Percentiles rank a stretch among this genome's conserved stretches.
phyloP scores from a whole-genome alignment of 2,888 invertebrate genomes.

The Unio pictorum region DNA sequence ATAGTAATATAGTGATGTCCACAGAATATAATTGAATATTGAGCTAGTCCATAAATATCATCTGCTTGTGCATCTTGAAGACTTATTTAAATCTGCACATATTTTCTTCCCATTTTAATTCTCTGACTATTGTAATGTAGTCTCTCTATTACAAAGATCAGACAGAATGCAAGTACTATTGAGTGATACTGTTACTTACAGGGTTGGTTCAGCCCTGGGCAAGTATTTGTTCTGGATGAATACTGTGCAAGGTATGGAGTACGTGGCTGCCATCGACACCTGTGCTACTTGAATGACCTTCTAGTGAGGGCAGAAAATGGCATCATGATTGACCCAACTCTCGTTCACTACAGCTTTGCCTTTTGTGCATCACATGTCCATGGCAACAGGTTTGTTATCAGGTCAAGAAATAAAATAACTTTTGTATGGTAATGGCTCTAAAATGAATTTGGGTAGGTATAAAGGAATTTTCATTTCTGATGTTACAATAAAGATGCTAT shows the following conservation, averaged over 20 bases:
- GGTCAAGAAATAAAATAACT: no score
- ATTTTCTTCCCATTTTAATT: no score
- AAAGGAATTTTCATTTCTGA: no score
- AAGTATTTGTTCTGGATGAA: slow-evolving; percentile 94
- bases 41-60: no score
- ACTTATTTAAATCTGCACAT: no score
- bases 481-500: no score
- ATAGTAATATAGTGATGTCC: no score
- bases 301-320: slow-evolving; percentile 94
- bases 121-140: no score
- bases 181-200: slow-evolving; percentile 67
- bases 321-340: slow-evolving; percentile 96
- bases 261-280: slow-evolving; percentile 95
- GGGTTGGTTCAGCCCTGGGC: slow-evolving; percentile 99
- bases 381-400: slow-evolving; percentile 88
- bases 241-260: slow-evolving; percentile 97
- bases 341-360: slow-evolving; percentile 99
- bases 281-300: slow-evolving; percentile 95
- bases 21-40: no score
- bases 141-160: not conserved
- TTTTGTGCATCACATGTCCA: slow-evolving; percentile 99
- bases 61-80: no score
- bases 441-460: no score
- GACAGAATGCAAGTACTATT: not conserved
- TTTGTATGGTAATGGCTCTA: no score